These are phyloP conservation scores for Nothobranchius furzeri DNA, from an alignment of 2,113 vertebrate genomes.

Conservation along the genomic window DNA sequence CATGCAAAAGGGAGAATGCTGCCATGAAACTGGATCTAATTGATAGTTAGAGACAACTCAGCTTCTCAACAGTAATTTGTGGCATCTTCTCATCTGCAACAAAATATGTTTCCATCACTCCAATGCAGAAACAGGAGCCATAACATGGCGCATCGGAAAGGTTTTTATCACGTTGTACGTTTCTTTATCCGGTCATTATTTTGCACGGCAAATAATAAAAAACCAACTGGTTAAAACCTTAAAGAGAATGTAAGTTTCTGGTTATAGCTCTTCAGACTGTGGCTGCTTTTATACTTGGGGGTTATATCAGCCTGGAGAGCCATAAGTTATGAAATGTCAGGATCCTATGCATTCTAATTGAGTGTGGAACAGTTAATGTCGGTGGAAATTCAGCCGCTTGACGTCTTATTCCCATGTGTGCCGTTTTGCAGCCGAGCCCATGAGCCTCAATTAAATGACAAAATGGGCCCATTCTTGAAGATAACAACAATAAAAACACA, in stretches of 20 bases:
- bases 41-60: conserved; percentile 84
- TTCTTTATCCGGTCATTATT: conserved; percentile 64
- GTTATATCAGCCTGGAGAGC: conserved; percentile 79
- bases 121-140: conserved; percentile 26
- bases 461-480: conserved; percentile 79
- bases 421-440: conserved; percentile 74
- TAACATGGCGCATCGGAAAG: conserved; percentile 23
- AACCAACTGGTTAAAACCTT: conserved; percentile 70
- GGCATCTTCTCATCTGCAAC: conserved; percentile 37
- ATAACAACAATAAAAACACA: conserved; percentile 81
- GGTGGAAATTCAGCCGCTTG: conserved; percentile 80
- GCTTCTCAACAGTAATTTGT: conserved; percentile 72
- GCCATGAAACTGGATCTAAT: conserved; percentile 86
- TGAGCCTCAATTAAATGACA: conserved; percentile 82
- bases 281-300: conserved; percentile 70
- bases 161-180: conserved; percentile 51
- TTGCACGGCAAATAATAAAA: conserved; percentile 60
- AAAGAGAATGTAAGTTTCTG: conserved; percentile 70
- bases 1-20: conserved; percentile 83
- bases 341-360: conserved; percentile 86
- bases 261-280: conserved; percentile 67
- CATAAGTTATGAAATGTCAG: conserved; percentile 83
- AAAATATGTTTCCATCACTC: conserved; percentile 42
- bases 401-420: conserved; percentile 78
- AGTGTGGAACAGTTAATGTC: conserved; percentile 82